Base-by-base conservation (phyloP, 2,888 invertebrate genomes). In the Embidobia sp. region DNA sequence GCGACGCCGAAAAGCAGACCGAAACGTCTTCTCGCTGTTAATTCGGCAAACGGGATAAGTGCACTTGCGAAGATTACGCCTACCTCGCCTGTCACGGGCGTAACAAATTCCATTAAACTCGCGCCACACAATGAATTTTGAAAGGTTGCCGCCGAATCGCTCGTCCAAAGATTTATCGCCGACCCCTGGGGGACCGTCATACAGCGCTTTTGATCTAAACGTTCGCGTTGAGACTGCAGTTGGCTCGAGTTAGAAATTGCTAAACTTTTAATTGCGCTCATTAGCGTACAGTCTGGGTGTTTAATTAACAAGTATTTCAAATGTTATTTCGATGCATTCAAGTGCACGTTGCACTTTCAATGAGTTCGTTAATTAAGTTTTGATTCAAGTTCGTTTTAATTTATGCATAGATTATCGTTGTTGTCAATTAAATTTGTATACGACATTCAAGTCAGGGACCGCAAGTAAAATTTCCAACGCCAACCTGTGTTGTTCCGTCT, bases 31-130 rank as follows among this genome's bases (percentile, higher is more conserved):
- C 10, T 61, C 33, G 59, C 46, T 61, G 46, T 35, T 46, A 33
- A 33, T 44, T 59, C 44, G 31, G 13, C 44, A 59, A 59, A 37
- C 13, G 26, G 10, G 35, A 53, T 19, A 22, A 55, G 42, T 40
- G 61, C 61, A 61, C 48, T 61, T 48, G 37, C 61, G n/a, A 27
- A 48, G 61, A 61, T 61, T 61, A 29, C 33, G 35, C 37, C 61
- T 48, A 37, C 37, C 37, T 48, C 16, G 27, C 22, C n/a, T 59
- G 48, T 46, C 33, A 2, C 8, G 19, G 18, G 59, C 46, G 22
- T 33, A 46, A 59, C 33, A 37, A 35, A 48, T 61, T 48, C 27
- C 61, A 61, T 61, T 61, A 48, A 48, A 35, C 16, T 16, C 15
- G 33, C n/a, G n/a, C n/a, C n/a, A n/a, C n/a, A n/a, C n/a, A n/a